A percentile compares a stretch with the other conserved stretches of the same genome.
Evolutionary conservation across 1,140 invertebrate species (phyloP).

Genomic region (Macrocentrus cingulum): DNA sequence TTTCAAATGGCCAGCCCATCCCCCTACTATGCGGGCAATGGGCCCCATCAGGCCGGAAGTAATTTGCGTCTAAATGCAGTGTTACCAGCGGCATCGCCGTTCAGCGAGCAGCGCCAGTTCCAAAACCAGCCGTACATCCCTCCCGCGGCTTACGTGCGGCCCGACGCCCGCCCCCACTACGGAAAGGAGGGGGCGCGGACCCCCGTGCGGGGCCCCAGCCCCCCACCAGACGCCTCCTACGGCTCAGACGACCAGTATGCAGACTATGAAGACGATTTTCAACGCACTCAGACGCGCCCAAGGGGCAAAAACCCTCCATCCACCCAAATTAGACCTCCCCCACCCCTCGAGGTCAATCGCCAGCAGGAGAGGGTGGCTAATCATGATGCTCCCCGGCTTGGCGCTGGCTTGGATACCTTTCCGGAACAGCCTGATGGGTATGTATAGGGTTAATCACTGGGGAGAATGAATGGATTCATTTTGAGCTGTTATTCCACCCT

Average conservation of each 20-base stretch:
- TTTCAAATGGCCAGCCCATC: constrained; percentile 47
- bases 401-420: not conserved
- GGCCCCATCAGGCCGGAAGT: constrained; percentile 36
- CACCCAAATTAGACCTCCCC: constrained; percentile 21
- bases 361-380: constrained; percentile 4
- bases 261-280: constrained; percentile 39
- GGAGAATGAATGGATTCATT: too few relatives aligned
- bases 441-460: not conserved
- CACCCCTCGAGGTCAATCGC: not conserved
- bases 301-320: constrained; percentile 29
- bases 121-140: constrained; percentile 43
- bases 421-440: constrained; percentile 17
- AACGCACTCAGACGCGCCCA: constrained; percentile 33
- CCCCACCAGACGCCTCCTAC: too few relatives aligned
- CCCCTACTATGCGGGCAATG: constrained; percentile 39
- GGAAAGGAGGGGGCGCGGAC: too few relatives aligned
- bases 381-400: not conserved
- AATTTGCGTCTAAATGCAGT: constrained; percentile 46
- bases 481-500: too few relatives aligned
- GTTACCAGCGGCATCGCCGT: constrained; percentile 34
- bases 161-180: too few relatives aligned
- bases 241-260: constrained; percentile 36
- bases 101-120: constrained; percentile 36
- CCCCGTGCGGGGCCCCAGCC: too few relatives aligned
- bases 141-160: constrained; percentile 38